These are phyloP conservation scores for Folsomia candida DNA, from an alignment of 2,888 invertebrate genomes.

Conservation along the genomic window DNA sequence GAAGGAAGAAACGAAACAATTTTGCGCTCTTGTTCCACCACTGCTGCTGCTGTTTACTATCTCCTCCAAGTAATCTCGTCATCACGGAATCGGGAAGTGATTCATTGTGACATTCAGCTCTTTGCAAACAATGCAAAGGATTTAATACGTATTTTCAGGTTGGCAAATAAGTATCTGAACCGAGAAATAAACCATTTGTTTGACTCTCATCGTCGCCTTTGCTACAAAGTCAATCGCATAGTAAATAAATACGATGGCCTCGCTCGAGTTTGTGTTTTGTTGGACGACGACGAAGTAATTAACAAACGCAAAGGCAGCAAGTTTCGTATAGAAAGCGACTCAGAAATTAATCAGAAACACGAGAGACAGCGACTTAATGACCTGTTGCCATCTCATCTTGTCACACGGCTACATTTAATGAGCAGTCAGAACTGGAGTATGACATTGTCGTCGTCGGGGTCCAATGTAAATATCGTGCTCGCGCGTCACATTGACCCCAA, in stretches of 20 bases:
- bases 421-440: no score
- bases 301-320: not conserved
- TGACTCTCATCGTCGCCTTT: not conserved
- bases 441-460: no score
- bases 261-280: not conserved
- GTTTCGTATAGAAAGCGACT: not conserved
- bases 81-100: not conserved
- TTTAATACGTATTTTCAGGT: no score
- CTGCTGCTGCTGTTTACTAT: no score
- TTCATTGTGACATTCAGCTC: not conserved
- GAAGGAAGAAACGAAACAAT: not conserved
- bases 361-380: not conserved
- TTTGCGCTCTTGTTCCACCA: not conserved
- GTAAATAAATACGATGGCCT: not conserved
- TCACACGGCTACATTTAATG: no score
- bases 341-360: not conserved
- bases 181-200: not conserved
- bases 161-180: not conserved
- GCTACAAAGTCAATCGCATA: not conserved
- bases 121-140: not conserved
- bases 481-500: no score
- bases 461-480: no score
- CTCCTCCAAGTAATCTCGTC: not conserved
- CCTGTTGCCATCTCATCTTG: not conserved
- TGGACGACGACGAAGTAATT: not conserved